Evolutionary conservation across 1,140 invertebrate species (phyloP).

Genomic region (Colletes latitarsis): DNA sequence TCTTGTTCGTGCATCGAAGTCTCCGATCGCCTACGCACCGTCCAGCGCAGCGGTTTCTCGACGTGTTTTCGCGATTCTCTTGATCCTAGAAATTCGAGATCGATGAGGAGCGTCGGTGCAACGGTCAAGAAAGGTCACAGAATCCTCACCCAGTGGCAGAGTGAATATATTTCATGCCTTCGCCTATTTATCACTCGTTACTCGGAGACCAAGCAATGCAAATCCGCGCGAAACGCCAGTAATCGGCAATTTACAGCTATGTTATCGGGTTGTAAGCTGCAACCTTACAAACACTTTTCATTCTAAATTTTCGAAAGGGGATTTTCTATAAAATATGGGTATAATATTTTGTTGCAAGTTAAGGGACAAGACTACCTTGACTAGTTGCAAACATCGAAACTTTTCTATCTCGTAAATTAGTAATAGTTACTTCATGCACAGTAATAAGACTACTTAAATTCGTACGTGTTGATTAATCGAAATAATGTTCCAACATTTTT

Average conservation of each 20-base stretch:
- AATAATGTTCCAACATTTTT: neutral
- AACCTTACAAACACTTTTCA: neutral
- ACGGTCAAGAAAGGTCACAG: neutral
- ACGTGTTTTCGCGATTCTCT: too few species aligned
- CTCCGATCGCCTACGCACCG: neutral
- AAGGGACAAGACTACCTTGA: too few species aligned
- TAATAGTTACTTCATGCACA: too few species aligned
- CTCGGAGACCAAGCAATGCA: neutral
- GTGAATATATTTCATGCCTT: neutral
- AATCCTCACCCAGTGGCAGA: neutral
- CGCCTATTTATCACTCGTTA: neutral
- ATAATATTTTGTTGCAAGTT: too few species aligned
- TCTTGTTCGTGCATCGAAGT: constrained; percentile 14
- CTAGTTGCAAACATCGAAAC: too few species aligned
- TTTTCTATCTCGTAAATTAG: too few species aligned
- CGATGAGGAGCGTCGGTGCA: neutral
- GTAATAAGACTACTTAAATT: too few species aligned
- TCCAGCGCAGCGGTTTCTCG: neutral
- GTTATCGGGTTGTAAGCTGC: neutral
- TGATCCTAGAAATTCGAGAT: constrained; percentile 6
- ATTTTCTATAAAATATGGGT: neutral
- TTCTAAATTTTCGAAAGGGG: neutral
- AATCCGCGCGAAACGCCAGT: neutral
- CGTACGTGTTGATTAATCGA: neutral
- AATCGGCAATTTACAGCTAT: constrained; percentile 8